These are phyloP conservation scores for Ginglymostoma cirratum DNA, from an alignment of 2,113 vertebrate species.

Conservation along the genomic window DNA sequence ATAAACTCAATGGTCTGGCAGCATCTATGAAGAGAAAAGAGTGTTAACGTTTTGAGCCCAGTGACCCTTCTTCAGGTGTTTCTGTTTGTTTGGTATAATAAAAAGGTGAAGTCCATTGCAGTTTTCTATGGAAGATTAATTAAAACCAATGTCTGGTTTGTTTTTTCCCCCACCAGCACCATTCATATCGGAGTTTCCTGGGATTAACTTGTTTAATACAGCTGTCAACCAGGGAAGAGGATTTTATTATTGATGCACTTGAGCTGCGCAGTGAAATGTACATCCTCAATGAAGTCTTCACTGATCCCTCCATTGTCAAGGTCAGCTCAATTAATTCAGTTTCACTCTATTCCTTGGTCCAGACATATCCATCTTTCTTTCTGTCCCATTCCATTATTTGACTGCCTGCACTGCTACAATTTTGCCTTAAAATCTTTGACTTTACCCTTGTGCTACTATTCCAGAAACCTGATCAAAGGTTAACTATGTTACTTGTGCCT, in stretches of 20 bases:
- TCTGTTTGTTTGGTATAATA: no score
- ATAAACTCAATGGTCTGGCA: no score
- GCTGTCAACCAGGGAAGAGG: constrained; percentile 84
- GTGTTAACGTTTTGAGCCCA: no score
- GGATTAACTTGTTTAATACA: constrained; percentile 92
- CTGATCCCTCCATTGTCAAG: constrained; percentile 82
- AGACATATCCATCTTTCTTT: not conserved
- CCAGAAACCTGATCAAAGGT: not conserved
- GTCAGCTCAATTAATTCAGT: constrained; percentile 53
- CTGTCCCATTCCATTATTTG: not conserved
- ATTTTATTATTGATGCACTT: constrained; percentile 84
- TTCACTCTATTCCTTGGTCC: not conserved
- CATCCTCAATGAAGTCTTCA: constrained; percentile 88
- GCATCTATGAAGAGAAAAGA: no score
- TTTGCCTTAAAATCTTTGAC: not conserved
- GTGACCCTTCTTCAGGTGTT: no score
- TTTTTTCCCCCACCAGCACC: constrained; percentile 62
- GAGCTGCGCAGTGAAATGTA: constrained; percentile 82
- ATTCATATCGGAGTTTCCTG: constrained; percentile 90
- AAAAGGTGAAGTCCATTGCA: not conserved
- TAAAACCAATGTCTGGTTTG: not conserved
- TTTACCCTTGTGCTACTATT: not conserved
- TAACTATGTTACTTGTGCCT: not conserved
- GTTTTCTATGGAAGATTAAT: not conserved
- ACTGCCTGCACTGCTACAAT: not conserved